Evolutionary conservation across 1,140 invertebrate genomes (phyloP).

Genomic region (Campoletis sonorensis): DNA sequence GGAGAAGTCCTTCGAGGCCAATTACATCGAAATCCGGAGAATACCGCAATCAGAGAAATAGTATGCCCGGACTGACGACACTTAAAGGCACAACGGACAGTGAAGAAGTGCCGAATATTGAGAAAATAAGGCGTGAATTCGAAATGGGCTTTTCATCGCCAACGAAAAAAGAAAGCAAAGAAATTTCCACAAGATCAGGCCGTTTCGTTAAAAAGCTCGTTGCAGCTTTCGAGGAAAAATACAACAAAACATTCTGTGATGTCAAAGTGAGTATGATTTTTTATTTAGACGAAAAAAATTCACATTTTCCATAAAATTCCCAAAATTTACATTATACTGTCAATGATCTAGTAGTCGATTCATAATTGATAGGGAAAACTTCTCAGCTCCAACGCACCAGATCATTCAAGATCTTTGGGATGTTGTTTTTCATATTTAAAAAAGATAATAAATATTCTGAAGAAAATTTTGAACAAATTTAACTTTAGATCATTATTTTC

Average conservation of each 20-base stretch:
- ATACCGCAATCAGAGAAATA: constrained; percentile 3
- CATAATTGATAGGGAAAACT: too few species aligned
- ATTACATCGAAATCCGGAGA: background rate
- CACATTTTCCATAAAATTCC: too few species aligned
- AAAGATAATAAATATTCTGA: too few species aligned
- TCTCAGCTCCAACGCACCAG: too few species aligned
- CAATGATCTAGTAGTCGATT: too few species aligned
- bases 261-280: constrained; percentile 13
- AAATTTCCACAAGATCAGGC: background rate
- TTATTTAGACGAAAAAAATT: too few species aligned
- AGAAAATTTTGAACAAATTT: too few species aligned
- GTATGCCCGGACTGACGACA: background rate
- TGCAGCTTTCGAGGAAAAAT: constrained; percentile 60
- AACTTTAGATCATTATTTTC: too few species aligned
- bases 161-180: constrained; percentile 17
- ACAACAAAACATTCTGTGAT: constrained; percentile 37
- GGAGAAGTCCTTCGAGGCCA: background rate
- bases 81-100: background rate
- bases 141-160: constrained; percentile 54
- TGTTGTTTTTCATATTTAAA: too few species aligned
- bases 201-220: constrained; percentile 65
- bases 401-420: too few species aligned
- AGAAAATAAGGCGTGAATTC: constrained; percentile 58
- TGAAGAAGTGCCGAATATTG: constrained; percentile 48
- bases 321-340: too few species aligned